phyloP scores from a whole-genome alignment of 2,888 invertebrate genomes.

The Drosophila atroscutellata region DNA sequence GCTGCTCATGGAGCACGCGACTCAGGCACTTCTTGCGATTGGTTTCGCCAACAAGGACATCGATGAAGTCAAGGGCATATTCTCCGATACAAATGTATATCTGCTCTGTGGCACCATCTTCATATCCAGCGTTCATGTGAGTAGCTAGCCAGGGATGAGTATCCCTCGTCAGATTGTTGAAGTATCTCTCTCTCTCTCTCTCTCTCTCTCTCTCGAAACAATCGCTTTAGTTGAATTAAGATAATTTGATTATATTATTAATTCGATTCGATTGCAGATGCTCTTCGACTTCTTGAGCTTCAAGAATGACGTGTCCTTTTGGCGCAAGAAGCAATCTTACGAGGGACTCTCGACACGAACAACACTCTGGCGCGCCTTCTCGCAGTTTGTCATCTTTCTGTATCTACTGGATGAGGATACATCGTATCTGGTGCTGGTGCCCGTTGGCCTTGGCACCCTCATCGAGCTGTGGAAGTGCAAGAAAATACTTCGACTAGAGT shows the following conservation, averaged over 20 bases:
- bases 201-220: neutral
- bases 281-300: constrained; percentile 98
- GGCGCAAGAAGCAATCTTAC: constrained; percentile 94
- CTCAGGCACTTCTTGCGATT: constrained; percentile 88
- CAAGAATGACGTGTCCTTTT: constrained; percentile 98
- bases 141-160: constrained; percentile 80
- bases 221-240: neutral
- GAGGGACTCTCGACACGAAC: constrained; percentile 95
- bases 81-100: constrained; percentile 97
- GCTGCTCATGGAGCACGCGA: constrained; percentile 91
- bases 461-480: constrained; percentile 99
- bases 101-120: constrained; percentile 95
- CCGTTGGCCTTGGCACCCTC: constrained; percentile 93
- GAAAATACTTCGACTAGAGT: constrained; percentile 93
- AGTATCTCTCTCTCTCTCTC: neutral
- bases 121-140: constrained; percentile 96
- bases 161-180: neutral
- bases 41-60: constrained; percentile 95
- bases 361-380: constrained; percentile 97
- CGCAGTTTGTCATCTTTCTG: constrained; percentile 95
- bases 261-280: constrained; percentile 87
- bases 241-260: neutral
- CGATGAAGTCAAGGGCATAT: constrained; percentile 98
- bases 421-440: constrained; percentile 94
- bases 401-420: constrained; percentile 97